These are phyloP conservation scores for Sclerodermus sp. DNA, from an alignment of 2,888 invertebrate genomes.

Conservation along the genomic window DNA sequence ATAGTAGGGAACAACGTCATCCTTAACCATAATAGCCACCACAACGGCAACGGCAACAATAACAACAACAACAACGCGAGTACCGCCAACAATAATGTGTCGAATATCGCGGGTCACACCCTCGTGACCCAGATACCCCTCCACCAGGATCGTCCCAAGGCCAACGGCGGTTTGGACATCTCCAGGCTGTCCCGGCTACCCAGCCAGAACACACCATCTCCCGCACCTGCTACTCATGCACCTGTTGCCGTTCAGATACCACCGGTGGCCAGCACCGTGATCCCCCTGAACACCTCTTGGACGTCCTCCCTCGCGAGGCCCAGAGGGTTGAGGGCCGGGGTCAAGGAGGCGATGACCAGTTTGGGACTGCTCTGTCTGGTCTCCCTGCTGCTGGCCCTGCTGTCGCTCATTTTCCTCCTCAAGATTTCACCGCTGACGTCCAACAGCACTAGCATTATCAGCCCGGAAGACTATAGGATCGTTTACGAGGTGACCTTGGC, in stretches of 20 bases:
- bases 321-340: constrained; percentile 62
- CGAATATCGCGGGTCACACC: constrained; percentile 40
- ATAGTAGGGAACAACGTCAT: constrained; percentile 45
- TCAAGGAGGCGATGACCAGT: constrained; percentile 81
- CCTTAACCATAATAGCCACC: constrained; percentile 31
- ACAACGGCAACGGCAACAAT: constrained; percentile 25
- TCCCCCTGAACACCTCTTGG: constrained; percentile 33
- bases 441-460: constrained; percentile 59
- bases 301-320: constrained; percentile 42
- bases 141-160: constrained; percentile 39
- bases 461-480: constrained; percentile 80
- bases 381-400: constrained; percentile 78
- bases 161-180: constrained; percentile 65
- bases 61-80: constrained; percentile 38
- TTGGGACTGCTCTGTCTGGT: constrained; percentile 83
- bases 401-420: constrained; percentile 82
- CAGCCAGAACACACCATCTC: constrained; percentile 46
- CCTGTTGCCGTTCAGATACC: constrained; percentile 50
- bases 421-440: constrained; percentile 77
- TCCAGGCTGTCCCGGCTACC: constrained; percentile 58
- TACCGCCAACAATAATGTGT: constrained; percentile 11
- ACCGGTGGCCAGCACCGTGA: constrained; percentile 28
- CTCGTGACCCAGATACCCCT: constrained; percentile 37
- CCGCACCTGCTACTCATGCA: constrained; percentile 41
- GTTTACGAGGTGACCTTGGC: constrained; percentile 92